Evolutionary conservation across 1,140 invertebrate genomes (phyloP), one percentile per base, ranked within the genome.

Genomic region (Battus philenor): DNA sequence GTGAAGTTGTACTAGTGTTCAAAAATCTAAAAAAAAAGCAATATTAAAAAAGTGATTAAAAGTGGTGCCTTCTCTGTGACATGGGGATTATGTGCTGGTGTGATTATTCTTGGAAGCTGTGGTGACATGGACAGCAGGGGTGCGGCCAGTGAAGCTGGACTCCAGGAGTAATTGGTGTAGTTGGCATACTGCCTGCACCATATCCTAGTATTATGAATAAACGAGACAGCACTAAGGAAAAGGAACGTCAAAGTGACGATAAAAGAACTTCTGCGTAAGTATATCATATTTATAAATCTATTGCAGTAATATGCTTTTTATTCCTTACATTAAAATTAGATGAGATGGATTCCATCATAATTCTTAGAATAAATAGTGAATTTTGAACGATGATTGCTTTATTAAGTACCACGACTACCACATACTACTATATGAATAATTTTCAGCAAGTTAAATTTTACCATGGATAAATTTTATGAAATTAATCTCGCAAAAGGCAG

Each of bases 161-260:
- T 65, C 62, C 54, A 55, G 69, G 72, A 75, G 72, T 73, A 68
- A 72, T 59, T 65, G 54, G 61, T 54, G 74, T 81, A 75, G 61
- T 57, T 64, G 80, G 69, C 74, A 65, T 65, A 59, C 64, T 34
- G 70, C 81, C 71, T 78, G 72, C 80, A 79, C 75, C 62, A 52
- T 53, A 65, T 62, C 54, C 70, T 72, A 70, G 60, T 84, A 86
- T 83, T 79, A 87, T 87, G 85, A 87, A 87, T 74, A 87, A 85
- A 56, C 80, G 82, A 59, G 81, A 85, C 39, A 73, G 70, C 62
- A 84, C 62, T 66, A 82, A 82, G 67, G 82, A 86, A 47, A 81
- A 86, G 61, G 82, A 83, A 75, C 79, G 78, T 63, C 82, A 85
- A 66, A 80, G 68, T 55, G 84, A 86, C 58, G 82, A 85, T 39